Conservation (phyloP, 1,140 invertebrate genomes). For the Leptonema lineaticorne region DNA sequence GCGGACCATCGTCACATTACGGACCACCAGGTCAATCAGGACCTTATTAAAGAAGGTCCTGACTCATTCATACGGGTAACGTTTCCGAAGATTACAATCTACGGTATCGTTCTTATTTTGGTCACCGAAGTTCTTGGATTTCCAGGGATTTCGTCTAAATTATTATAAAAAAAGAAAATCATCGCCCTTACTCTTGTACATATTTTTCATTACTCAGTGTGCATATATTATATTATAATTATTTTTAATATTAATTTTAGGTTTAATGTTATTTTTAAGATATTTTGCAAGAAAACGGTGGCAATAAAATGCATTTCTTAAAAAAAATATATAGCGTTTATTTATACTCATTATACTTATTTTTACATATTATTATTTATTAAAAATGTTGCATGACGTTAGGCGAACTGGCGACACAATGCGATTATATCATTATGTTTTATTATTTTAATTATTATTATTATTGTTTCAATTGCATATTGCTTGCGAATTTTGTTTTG, state of each 20-base stretch:
- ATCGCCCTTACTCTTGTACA: slow-evolving; percentile 41
- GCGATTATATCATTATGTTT: slow-evolving; percentile 20
- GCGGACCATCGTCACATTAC: slow-evolving; percentile 60
- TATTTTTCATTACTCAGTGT: slow-evolving; percentile 41
- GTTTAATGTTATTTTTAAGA: slow-evolving; percentile 41
- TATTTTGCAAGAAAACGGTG: slow-evolving; percentile 43
- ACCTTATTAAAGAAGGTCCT: slow-evolving; percentile 30
- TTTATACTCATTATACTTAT: slow-evolving; percentile 26
- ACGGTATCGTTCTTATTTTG: slow-evolving; percentile 35
- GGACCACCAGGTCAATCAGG: slow-evolving; percentile 59
- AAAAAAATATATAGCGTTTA: too few species aligned
- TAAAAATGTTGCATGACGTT: slow-evolving; percentile 27
- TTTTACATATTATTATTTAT: slow-evolving; percentile 31
- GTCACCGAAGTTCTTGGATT: slow-evolving; percentile 15
- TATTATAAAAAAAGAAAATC: too few species aligned
- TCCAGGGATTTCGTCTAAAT: slow-evolving; percentile 32
- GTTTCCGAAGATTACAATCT: slow-evolving; percentile 16
- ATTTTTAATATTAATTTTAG: slow-evolving; percentile 34
- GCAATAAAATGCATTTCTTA: slow-evolving; percentile 43
- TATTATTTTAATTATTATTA: not conserved
- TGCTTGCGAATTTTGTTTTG: not conserved
- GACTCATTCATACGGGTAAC: slow-evolving; percentile 33
- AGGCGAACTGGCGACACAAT: slow-evolving; percentile 33
- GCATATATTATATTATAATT: slow-evolving; percentile 41
- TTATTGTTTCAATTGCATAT: not conserved